Base-by-base conservation (phyloP, 2,888 invertebrate genomes). In the Phrixothrix hirtus region DNA sequence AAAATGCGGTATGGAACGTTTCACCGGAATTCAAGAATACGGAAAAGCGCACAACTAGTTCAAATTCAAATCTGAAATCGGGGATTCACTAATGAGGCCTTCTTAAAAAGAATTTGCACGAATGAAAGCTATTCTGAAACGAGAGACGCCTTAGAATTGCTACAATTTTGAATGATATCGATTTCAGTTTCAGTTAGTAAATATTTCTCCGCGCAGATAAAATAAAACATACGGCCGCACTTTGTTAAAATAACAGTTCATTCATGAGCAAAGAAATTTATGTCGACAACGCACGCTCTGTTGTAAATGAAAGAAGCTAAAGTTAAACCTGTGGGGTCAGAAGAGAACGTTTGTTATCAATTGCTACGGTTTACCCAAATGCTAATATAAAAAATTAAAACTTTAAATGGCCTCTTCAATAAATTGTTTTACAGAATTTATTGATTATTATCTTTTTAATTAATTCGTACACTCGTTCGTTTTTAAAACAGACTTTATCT, bases 1-100 rank as follows among this genome's bases (percentile, higher is more conserved):
- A 65, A 64, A 65, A 66, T 65, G 61, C 65, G 60, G 62, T 63
- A 64, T 67, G 13, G 26, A 68, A 65, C 66, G 67, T 70, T 69
- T 47, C 43, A 30, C 44, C 65, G 61, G 62, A 59, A 62, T 67
- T 65, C 68, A 66, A 68, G 65, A 66, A 67, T 63, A 59, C 44
- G 57, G 47, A 43, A 53, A 57, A 49, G 61, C 62, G 59, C 60
- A 58, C 62, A 55, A 63, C 64, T 64, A 64, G 61, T 62, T 59
- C 59, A 55, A 58, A 62, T 59, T 61, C 58, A 51, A 56, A 58
- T 55, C 59, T 63, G 50, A 57, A 56, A 61, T 55, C 52, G 50
- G 54, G 57, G 60, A 44, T 53, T 44, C 46, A 45, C 61, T 57
- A 61, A 61, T 59, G 59, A 61, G 57, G 42, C 50, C 42, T 30